These are phyloP conservation scores for Coptodon rendalli DNA, from an alignment of 2,113 vertebrate species.

Conservation along the genomic window DNA sequence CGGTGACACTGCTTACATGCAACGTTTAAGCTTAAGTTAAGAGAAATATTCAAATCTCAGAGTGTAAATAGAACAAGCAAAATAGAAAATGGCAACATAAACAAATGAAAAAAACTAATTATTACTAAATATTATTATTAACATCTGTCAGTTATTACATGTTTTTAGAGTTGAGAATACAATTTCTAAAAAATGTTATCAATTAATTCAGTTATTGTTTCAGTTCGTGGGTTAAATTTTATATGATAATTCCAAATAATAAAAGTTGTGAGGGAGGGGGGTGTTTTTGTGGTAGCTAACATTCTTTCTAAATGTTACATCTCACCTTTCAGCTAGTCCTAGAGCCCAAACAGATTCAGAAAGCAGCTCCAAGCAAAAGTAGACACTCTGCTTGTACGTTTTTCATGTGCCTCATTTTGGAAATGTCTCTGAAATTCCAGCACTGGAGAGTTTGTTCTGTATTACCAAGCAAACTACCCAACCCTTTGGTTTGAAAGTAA, in stretches of 20 bases:
- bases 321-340: not conserved
- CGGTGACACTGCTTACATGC: accelerated
- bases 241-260: not conserved
- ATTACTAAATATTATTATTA: not conserved
- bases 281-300: not conserved
- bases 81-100: not conserved
- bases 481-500: not conserved
- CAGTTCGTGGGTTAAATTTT: not conserved
- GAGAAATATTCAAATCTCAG: not conserved
- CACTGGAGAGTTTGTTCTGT: not conserved
- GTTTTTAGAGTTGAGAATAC: not conserved
- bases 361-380: not conserved
- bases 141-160: not conserved
- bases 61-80: not conserved
- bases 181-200: not conserved
- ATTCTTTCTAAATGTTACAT: not conserved
- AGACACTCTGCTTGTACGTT: not conserved
- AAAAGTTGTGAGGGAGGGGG: not conserved
- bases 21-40: not conserved
- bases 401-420: not conserved
- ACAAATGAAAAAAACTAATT: not conserved
- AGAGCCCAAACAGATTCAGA: not conserved
- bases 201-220: not conserved
- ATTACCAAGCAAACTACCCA: not conserved
- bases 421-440: not conserved